These are phyloP conservation scores for Chiloscyllium punctatum DNA, from an alignment of 2,797 vertebrate species.

Conservation along the genomic window DNA sequence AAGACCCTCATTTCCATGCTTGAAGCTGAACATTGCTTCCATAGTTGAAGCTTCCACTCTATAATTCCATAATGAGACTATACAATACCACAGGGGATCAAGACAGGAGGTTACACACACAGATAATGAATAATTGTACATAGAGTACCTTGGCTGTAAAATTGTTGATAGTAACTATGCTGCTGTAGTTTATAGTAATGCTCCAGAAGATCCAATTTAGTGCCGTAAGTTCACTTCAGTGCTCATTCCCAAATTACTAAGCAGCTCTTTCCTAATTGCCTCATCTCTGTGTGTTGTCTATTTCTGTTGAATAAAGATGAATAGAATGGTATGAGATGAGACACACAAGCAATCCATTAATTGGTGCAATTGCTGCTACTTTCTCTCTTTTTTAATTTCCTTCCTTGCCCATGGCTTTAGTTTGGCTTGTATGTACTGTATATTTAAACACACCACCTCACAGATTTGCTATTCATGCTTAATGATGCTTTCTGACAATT, in stretches of 20 bases:
- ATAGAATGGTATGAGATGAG: not conserved
- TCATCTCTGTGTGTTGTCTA: not conserved
- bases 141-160: not conserved
- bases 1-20: too few relatives aligned
- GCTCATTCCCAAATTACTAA: not conserved
- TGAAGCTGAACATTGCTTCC: too few relatives aligned
- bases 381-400: not conserved
- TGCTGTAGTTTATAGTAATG: not conserved
- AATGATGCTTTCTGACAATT: not conserved
- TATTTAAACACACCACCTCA: not conserved
- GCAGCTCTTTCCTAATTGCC: not conserved
- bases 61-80: not conserved
- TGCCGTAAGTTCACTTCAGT: not conserved
- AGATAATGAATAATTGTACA: not conserved
- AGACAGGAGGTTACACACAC: not conserved
- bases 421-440: not conserved
- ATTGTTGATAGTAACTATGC: not conserved
- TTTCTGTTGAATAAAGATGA: slow-evolving; percentile 21
- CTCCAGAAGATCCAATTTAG: not conserved
- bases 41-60: not conserved
- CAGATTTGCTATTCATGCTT: not conserved
- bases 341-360: not conserved
- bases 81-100: not conserved
- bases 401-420: not conserved
- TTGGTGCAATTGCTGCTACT: not conserved